Evolutionary conservation across 2,888 invertebrate species (phyloP).

Genomic region (Drosophila fulvimacula): DNA sequence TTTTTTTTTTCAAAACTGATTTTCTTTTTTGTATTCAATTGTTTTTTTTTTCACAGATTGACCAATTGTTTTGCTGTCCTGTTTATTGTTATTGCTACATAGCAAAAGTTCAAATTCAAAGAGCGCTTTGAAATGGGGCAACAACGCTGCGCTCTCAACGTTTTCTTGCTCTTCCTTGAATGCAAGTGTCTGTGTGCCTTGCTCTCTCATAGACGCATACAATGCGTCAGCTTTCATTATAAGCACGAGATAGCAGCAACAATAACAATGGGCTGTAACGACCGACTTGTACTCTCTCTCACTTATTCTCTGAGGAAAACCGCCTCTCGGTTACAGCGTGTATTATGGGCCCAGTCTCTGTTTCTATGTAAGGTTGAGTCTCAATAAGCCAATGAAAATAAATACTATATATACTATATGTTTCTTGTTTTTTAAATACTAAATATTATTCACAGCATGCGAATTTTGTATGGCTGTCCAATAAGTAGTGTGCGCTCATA

Average conservation of each 20-base stretch:
- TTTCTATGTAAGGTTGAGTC: too few relatives aligned
- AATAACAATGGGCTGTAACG: constrained; percentile 12
- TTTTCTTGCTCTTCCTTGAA: constrained; percentile 7
- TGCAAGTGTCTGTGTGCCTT: background rate
- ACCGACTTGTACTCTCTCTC: background rate
- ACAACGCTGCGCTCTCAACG: background rate
- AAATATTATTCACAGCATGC: background rate
- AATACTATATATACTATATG: too few relatives aligned
- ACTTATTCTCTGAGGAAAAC: background rate
- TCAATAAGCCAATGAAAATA: too few relatives aligned
- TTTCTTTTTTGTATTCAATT: constrained; percentile 16
- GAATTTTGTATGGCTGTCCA: background rate
- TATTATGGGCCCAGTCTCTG: background rate
- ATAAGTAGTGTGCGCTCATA: background rate
- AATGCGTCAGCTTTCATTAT: constrained; percentile 66
- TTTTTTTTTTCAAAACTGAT: background rate
- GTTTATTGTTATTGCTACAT: constrained; percentile 30
- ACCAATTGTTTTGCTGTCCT: constrained; percentile 18
- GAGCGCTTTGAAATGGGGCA: constrained; percentile 8
- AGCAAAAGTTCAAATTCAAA: constrained; percentile 19
- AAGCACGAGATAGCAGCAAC: constrained; percentile 39
- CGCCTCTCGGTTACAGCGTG: background rate
- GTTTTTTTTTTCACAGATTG: constrained; percentile 15
- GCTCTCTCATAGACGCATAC: constrained; percentile 37
- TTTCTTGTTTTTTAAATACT: too few relatives aligned